phyloP scores from a whole-genome alignment of 64 coral and sea anemone genomes.

The Montipora foliosa region DNA sequence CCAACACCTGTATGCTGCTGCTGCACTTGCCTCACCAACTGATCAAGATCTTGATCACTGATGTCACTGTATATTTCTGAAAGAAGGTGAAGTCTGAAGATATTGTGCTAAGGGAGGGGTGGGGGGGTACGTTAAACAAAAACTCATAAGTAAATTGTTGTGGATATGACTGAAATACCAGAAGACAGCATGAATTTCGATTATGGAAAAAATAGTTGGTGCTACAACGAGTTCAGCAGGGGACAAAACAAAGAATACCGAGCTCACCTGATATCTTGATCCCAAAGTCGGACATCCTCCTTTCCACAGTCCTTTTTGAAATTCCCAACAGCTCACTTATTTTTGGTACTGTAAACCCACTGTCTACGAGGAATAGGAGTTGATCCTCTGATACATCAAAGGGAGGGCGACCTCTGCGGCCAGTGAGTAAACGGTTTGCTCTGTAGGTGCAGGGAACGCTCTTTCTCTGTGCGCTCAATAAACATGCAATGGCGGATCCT shows the following conservation, averaged over 20 bases:
- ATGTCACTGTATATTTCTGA: slow-evolving; percentile 12
- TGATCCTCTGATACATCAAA: slow-evolving; percentile 51
- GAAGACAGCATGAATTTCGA: neutral
- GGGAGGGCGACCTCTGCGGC: slow-evolving; percentile 44
- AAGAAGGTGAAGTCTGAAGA: neutral
- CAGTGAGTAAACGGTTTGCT: slow-evolving; percentile 23
- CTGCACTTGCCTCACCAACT: too few relatives aligned
- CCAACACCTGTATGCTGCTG: slow-evolving; percentile 38
- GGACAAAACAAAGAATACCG: slow-evolving; percentile 4
- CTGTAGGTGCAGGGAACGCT: slow-evolving; percentile 11
- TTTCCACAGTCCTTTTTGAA: slow-evolving; percentile 49
- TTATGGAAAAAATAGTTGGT: slow-evolving; percentile 18
- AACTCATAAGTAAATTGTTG: neutral
- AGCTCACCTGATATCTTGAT: slow-evolving; percentile 55
- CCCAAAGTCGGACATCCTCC: slow-evolving; percentile 51
- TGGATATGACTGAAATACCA: neutral
- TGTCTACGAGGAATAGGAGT: slow-evolving; percentile 36
- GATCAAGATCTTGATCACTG: too few relatives aligned
- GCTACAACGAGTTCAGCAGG: neutral
- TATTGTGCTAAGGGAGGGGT: neutral
- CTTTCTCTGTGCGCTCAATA: slow-evolving; percentile 13
- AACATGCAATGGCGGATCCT: slow-evolving; percentile 45
- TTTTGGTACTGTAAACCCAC: slow-evolving; percentile 50
- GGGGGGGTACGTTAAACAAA: slow-evolving; percentile 2
- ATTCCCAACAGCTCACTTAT: slow-evolving; percentile 54